A percentile compares a stretch with the other conserved stretches of the same genome.
phyloP scores from a whole-genome alignment of 2,888 invertebrate genomes.

The Xestia sexstrigata region DNA sequence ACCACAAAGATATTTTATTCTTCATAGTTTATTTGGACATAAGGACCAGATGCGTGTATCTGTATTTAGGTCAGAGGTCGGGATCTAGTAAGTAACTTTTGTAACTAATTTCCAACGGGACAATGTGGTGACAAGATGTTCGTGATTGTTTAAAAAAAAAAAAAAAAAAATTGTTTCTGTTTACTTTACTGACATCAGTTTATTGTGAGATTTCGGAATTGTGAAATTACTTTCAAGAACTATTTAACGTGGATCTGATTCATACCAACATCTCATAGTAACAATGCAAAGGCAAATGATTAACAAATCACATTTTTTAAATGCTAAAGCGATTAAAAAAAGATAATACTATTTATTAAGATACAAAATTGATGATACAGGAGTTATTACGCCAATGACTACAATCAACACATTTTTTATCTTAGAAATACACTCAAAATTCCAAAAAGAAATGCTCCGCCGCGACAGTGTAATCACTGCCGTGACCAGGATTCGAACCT shows the following conservation, averaged over 20 bases:
- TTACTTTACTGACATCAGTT: not conserved
- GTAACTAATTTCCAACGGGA: conserved; percentile 26
- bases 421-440: conserved; percentile 12
- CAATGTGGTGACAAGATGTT: not conserved
- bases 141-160: no score
- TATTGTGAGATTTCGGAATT: not conserved
- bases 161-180: accelerated
- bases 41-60: conserved; percentile 4
- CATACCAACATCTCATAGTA: not conserved
- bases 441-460: conserved; percentile 62
- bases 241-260: not conserved
- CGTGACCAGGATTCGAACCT: conserved; percentile 94
- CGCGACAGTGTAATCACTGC: conserved; percentile 85
- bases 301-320: no score
- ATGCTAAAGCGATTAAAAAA: conserved; percentile 2
- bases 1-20: no score
- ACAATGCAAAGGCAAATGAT: not conserved
- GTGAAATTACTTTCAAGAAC: not conserved
- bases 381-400: not conserved
- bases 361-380: not conserved
- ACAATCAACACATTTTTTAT: not conserved
- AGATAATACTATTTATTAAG: not conserved
- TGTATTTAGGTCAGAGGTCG: conserved; percentile 32
- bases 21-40: no score
- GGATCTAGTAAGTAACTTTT: conserved; percentile 15